Base-by-base conservation (phyloP, 2,797 vertebrate species). In the Hirundo rustica region DNA sequence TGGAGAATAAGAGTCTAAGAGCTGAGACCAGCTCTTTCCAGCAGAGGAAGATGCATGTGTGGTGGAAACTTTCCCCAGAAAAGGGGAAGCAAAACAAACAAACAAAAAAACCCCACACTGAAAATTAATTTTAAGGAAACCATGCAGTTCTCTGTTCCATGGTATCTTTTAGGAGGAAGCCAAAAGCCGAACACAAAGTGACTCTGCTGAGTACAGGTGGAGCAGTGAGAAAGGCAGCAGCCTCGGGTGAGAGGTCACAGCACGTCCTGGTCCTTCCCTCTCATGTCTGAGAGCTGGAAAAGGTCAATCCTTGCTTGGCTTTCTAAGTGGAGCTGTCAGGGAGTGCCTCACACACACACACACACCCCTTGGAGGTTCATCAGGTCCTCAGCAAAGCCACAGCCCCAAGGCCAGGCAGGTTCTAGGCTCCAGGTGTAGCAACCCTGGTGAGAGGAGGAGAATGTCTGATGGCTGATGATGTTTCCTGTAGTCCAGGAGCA, bases 401-500 rank as follows among this genome's bases (percentile, higher is more conserved):
- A 42, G 47, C 55, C 62, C n/a, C 11, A 40, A 11, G 53, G 29
- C 17, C 36, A 16, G 67, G 26, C 29, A 30, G 34, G 60, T 30
- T 58, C 30, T 77, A 25, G 13, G 18, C 36, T 61, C 65, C 70
- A 57, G 32, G 21, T 61, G 47, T 8, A 22, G 30, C 9, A 32
- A 19, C 23, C 6, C 27, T 2, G 29, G 36, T 9, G 72, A 45
- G 21, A 75, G 44, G 19, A 78, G 45, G 18, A 68, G 79, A 22
- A 50, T 10, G n/a, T 6, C 44, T 53, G 74, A 9, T 75, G 51
- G 55, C 13, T 19, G 10, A 27, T 16, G 1, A 0, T 27, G 44
- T 54, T 85, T 76, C 20, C 40, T 68, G 50, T 14, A 75, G 32
- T 36, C 30, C 19, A 40, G 60, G 62, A 83, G 80, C 66, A 74